Evolutionary conservation across 2,113 vertebrate species (phyloP), one percentile per base, ranked within the genome.

Genomic region (Accipiter virgatus): DNA sequence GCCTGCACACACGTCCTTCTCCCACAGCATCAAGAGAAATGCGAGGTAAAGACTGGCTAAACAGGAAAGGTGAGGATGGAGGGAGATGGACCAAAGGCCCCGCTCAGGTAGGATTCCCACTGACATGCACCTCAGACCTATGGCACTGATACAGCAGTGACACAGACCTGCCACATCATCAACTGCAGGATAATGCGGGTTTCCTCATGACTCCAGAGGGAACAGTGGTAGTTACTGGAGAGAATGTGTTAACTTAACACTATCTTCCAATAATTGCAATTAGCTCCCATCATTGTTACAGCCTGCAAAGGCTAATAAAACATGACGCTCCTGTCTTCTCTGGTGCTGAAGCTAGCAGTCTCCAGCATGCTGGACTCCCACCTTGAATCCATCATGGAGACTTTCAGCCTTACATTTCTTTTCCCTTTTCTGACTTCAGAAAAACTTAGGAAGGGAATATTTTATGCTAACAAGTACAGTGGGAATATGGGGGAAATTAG

Each of bases 381-480:
- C 36, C 40, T 68, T 65, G 13, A 81, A 68, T 53, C 26, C 32
- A 85, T 18, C 0, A 1, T 9, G 17, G 58, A 79, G 47, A 77
- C 12, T 89, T 81, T 45, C 31, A 94, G 70, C 34, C 10, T 56
- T 71, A 43, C 2, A 4, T 48, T 94, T 68, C 43, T 68, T 81
- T 84, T 74, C 36, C 11, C 25, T 75, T 70, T 91, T 87, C 63
- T 66, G 40, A 42, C 70, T 93, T 94, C 53, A 82, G 45, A 79
- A 92, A 92, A 94, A 47, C 8, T 72, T 47, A 65, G 26, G 48
- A 82, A 80, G 12, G 7, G 29, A 90, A 47, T 73, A 71, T 40
- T 91, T 94, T 67, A 95, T 62, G 74, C 73, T 93, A 95, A 95
- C 42, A 89, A 82, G 78, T 78, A 91, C 32, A 75, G 42, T 92